Evolutionary conservation across 2,113 vertebrate species (phyloP).

Genomic region (Gadus macrocephalus): DNA sequence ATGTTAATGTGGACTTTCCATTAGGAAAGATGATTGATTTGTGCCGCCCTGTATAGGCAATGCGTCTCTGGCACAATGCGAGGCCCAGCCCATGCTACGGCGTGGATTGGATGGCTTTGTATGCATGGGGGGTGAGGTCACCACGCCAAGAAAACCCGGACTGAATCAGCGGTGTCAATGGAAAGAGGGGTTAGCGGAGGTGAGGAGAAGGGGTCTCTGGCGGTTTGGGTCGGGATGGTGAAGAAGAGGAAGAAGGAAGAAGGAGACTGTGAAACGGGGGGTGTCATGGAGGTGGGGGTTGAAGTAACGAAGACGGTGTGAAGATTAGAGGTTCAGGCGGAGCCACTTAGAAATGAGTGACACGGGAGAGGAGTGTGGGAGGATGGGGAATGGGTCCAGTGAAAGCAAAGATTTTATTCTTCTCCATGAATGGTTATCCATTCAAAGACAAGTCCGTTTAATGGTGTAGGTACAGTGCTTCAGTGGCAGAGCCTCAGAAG

Average conservation of each 20-base stretch:
- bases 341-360: too few relatives aligned
- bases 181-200: slow-evolving; percentile 17
- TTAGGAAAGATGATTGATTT: slow-evolving; percentile 77
- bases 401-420: slow-evolving; percentile 36
- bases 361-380: slow-evolving; percentile 15
- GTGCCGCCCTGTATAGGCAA: slow-evolving; percentile 57
- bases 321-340: slow-evolving; percentile 19
- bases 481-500: not conserved
- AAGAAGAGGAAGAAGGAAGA: slow-evolving; percentile 33
- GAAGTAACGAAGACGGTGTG: slow-evolving; percentile 41
- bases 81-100: slow-evolving; percentile 17
- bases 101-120: slow-evolving; percentile 45
- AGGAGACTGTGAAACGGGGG: slow-evolving; percentile 35
- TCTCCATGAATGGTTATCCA: slow-evolving; percentile 19
- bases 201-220: slow-evolving; percentile 11
- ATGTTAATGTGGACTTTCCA: slow-evolving; percentile 76
- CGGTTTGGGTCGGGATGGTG: not conserved
- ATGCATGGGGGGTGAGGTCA: slow-evolving; percentile 47
- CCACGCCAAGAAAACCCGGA: slow-evolving; percentile 38
- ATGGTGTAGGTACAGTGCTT: not conserved
- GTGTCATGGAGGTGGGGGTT: slow-evolving; percentile 39
- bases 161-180: slow-evolving; percentile 47
- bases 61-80: slow-evolving; percentile 51
- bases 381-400: slow-evolving; percentile 23
- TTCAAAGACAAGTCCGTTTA: not conserved